Evolutionary conservation across 2,113 vertebrate species (phyloP), one percentile per base, ranked within the genome.

Genomic region (Dicaeum eximium): DNA sequence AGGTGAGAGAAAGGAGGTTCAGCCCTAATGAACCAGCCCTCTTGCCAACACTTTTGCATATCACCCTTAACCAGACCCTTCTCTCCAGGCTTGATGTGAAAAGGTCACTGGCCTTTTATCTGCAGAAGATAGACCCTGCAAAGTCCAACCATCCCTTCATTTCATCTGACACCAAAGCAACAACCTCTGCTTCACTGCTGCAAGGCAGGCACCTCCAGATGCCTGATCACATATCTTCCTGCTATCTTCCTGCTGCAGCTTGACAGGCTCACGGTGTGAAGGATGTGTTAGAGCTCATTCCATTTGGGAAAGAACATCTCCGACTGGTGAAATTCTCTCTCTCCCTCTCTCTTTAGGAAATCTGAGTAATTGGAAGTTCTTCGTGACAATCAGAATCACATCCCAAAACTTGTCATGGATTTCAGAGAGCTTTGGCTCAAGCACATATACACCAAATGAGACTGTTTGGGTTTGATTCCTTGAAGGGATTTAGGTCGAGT

Each of bases 71-170:
- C 42, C 62, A 93, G 81, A 80, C 38, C 70, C 57, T 90, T 77
- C 81, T 94, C n/a, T 84, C 42, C 54, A 47, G 54, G 81, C 85
- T 92, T 27, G 66, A 92, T 85, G 90, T 66, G 84, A 93, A 93
- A 94, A 95, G 89, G 91, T 97, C 95, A 69, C 38, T 21, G 79
- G 84, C 74, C 71, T 82, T 90, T 95, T 91, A 95, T 94, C 93
- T 85, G 27, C 45, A 88, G 78, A 42, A 93, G 94, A 95, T 58
- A 94, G 94, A 47, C 84, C 64, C 74, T 72, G 62, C 12, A 1
- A 92, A 85, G 83, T 38, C 80, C 86, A 60, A n/a, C 77, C 69
- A 38, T n/a, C 91, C 51, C 69, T 24, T 79, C 13, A 0, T 85
- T 92, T 92, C 91, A 86, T 80, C 27, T 90, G 90, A 94, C 92